These are phyloP conservation scores for Calameuta pallipes DNA, from an alignment of 2,888 invertebrate species.

Conservation along the genomic window DNA sequence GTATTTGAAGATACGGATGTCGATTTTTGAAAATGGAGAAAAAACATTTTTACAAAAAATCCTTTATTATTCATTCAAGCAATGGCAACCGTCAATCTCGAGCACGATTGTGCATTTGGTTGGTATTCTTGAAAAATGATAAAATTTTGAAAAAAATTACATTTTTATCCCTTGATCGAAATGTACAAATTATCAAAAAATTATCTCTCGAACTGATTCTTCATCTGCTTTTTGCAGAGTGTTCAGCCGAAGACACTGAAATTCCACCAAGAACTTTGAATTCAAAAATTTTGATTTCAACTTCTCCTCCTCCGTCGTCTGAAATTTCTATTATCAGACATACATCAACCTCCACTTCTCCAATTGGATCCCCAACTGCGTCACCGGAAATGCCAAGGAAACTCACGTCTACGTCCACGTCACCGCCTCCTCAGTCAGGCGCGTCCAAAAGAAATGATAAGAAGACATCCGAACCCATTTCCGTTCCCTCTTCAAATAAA, in stretches of 20 bases:
- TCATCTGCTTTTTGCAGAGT: neutral
- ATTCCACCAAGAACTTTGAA: neutral
- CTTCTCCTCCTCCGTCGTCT: slow-evolving; percentile 3
- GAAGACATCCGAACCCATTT: slow-evolving; percentile 18
- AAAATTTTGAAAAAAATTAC: neutral
- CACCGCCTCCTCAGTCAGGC: slow-evolving; percentile 9
- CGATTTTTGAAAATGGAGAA: slow-evolving; percentile 6
- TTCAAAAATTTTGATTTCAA: neutral
- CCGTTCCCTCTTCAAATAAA: slow-evolving; percentile 18
- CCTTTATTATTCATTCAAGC: slow-evolving; percentile 62
- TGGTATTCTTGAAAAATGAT: slow-evolving; percentile 30
- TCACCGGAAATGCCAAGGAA: slow-evolving; percentile 5
- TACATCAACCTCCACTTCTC: slow-evolving; percentile 21
- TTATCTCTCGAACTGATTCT: neutral
- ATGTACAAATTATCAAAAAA: neutral
- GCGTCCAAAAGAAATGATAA: slow-evolving; percentile 18
- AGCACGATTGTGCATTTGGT: slow-evolving; percentile 59
- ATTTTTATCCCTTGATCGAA: neutral
- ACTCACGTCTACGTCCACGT: neutral
- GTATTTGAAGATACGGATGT: slow-evolving; percentile 47
- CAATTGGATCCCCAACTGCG: neutral
- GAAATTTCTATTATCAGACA: slow-evolving; percentile 8
- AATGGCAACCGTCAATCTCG: slow-evolving; percentile 39
- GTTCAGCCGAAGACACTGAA: neutral
- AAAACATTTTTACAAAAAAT: neutral